Evolutionary conservation across 1,140 invertebrate species (phyloP), one percentile per base, ranked within the genome.

Genomic region (Drosophila ficusphila): DNA sequence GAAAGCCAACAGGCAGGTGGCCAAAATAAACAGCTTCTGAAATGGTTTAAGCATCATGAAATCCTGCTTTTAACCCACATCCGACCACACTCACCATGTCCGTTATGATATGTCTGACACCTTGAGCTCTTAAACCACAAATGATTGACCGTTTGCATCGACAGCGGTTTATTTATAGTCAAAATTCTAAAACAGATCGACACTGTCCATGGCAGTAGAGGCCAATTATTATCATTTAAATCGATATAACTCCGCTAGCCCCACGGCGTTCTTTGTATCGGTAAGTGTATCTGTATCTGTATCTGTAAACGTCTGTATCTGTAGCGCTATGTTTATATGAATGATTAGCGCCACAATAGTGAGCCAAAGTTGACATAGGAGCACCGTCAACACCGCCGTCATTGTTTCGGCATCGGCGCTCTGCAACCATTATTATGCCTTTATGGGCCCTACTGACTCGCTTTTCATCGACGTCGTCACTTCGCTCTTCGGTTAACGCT

Each of bases 151-250:
- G 65, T 78, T 47, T 19, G 42, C 36, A 64, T 25, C 33, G 25
- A 48, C 57, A 54, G 48, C 78, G 70, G 82, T 78, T 68, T 88
- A 86, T 88, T 88, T 88, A 88, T 88, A 88, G 74, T 57, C 82
- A 88, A 73, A 88, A 88, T 89, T 89, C 83, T 86, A 75, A 74
- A 72, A 81, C 72, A 76, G 60, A 57, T 71, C 69, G 64, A 41
- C 23, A 52, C 58, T 67, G 82, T 86, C 78, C 82, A 65, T 88
- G 82, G 82, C 82, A 70, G 41, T 71, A 75, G 86, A 86, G 77
- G 82, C 82, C 82, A 86, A 86, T 86, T 82, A 88, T 88, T 88
- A 88, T 89, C 86, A 88, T 88, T 88, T 88, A 88, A 88, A 88
- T 88, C 82, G 82, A 81, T 81, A 54, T 58, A 54, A 62, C 61